Conservation (phyloP, 2,888 invertebrate species). For the Mesochorus sp. region DNA sequence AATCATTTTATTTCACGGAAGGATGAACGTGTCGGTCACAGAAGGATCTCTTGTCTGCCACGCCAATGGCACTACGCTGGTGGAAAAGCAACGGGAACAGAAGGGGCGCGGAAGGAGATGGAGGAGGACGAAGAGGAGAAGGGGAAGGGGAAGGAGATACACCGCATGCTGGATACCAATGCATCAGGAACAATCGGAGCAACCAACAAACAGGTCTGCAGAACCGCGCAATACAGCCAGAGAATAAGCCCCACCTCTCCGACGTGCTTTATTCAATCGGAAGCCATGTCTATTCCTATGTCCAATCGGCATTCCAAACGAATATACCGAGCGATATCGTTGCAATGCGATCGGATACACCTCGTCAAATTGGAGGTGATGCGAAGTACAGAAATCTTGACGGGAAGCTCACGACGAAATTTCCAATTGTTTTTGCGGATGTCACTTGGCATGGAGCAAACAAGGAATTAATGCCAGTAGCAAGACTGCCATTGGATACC, state of each 20-base stretch:
- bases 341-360: conserved; percentile 34
- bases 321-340: not conserved
- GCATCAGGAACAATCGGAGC: conserved; percentile 28
- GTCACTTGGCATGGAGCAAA: conserved; percentile 57
- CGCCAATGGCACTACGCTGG: conserved; percentile 31
- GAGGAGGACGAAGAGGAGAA: not conserved
- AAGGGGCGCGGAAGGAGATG: conserved; percentile 1
- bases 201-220: conserved; percentile 22
- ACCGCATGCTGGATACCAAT: conserved; percentile 44
- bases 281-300: not conserved
- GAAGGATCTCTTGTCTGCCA: conserved; percentile 63
- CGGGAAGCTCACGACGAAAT: conserved; percentile 60
- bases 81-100: conserved; percentile 18
- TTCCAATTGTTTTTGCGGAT: conserved; percentile 68
- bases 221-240: conserved; percentile 15
- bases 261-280: conserved; percentile 26
- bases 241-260: not conserved
- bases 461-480: conserved; percentile 53
- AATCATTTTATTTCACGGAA: conserved; percentile 79
- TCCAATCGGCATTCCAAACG: not conserved
- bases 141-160: conserved; percentile 3
- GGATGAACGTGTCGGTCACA: conserved; percentile 77
- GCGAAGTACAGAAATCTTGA: not conserved
- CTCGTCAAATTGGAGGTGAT: conserved; percentile 28
- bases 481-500: conserved; percentile 10